Conservation (phyloP, 2,888 invertebrate species). For the Lasioglossum vierecki region DNA sequence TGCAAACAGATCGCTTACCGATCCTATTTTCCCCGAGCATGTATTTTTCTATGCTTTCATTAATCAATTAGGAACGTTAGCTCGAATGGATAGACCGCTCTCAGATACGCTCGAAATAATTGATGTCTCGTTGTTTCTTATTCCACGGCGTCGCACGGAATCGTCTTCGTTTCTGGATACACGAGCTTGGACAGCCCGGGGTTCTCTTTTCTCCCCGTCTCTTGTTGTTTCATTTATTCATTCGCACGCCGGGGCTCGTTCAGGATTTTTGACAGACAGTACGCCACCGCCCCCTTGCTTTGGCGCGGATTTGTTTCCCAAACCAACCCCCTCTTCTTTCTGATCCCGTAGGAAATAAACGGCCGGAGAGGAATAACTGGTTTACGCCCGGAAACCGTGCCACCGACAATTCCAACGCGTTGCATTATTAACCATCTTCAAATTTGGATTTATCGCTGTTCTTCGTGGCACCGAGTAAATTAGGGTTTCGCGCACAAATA, state of each 20-base stretch:
- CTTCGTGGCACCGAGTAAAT: slow-evolving; percentile 27
- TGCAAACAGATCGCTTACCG: background rate
- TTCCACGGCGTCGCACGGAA: background rate
- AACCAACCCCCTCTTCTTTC: background rate
- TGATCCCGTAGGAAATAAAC: slow-evolving; percentile 68
- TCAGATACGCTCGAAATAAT: background rate
- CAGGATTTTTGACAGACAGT: slow-evolving; percentile 67
- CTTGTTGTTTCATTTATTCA: slow-evolving; percentile 56
- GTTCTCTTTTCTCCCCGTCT: background rate
- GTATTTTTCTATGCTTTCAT: background rate
- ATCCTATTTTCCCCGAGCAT: background rate
- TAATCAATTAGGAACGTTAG: background rate
- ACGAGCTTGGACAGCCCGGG: background rate
- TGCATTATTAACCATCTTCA: slow-evolving; percentile 64
- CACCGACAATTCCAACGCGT: slow-evolving; percentile 61
- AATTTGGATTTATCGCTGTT: slow-evolving; percentile 64
- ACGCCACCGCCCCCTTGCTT: slow-evolving; percentile 24
- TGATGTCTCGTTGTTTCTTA: background rate
- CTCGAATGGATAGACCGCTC: background rate
- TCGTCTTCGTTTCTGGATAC: background rate
- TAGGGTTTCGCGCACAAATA: slow-evolving; percentile 38
- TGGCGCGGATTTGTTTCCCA: slow-evolving; percentile 50
- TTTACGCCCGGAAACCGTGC: slow-evolving; percentile 57
- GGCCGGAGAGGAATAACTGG: slow-evolving; percentile 59
- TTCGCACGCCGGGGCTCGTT: slow-evolving; percentile 50